Evolutionary conservation across 1,140 invertebrate species (phyloP).

Genomic region (Yoshiicerus persimilis): DNA sequence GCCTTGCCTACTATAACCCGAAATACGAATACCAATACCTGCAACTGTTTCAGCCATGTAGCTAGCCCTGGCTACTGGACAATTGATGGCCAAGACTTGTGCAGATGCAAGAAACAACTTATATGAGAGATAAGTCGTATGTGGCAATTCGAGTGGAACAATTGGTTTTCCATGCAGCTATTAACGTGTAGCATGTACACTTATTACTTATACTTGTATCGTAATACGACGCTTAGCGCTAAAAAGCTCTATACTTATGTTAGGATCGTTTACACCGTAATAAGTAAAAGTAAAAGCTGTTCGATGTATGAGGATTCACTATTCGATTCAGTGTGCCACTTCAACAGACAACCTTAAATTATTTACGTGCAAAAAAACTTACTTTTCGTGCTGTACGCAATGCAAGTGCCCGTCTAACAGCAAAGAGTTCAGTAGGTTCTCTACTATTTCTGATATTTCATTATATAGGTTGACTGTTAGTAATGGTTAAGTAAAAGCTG

Average conservation of each 20-base stretch:
- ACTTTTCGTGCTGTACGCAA: neutral
- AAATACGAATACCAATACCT: neutral
- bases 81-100: neutral
- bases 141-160: neutral
- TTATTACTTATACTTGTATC: neutral
- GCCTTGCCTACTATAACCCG: no score
- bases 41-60: neutral
- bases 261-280: neutral
- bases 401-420: neutral
- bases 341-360: constrained; percentile 13
- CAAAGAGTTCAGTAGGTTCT: constrained; percentile 18
- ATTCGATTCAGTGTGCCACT: neutral
- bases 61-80: neutral
- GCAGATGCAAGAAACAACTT: neutral
- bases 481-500: neutral
- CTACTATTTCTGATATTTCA: neutral
- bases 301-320: neutral
- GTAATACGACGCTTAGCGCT: neutral
- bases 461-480: neutral
- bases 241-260: neutral
- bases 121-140: neutral
- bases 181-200: neutral
- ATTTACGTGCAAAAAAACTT: neutral
- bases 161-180: neutral
- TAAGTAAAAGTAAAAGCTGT: neutral